Evolutionary conservation across 1,140 invertebrate species (phyloP).

Genomic region (Calosoma granatense): DNA sequence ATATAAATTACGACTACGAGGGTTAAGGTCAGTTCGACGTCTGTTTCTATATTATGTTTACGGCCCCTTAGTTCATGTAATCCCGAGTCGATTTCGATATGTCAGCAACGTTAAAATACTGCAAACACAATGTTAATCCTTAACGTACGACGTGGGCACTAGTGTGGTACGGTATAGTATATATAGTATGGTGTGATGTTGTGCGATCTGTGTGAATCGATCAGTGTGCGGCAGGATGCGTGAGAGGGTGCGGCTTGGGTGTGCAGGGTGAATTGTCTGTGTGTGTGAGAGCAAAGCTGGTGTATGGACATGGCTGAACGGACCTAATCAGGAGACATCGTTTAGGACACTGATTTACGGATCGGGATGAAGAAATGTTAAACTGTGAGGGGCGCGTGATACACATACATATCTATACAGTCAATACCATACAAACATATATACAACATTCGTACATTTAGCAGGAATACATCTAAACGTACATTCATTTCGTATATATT

Average conservation of each 20-base stretch:
- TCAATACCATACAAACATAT: not conserved
- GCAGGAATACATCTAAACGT: not conserved
- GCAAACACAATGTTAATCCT: conserved; percentile 7
- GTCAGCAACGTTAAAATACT: conserved; percentile 1
- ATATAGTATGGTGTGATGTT: too few relatives aligned
- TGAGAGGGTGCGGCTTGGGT: not conserved
- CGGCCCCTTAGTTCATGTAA: not conserved
- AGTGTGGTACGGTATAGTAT: too few relatives aligned
- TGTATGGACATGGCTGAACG: not conserved
- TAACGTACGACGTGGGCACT: not conserved
- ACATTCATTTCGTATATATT: not conserved
- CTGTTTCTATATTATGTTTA: not conserved
- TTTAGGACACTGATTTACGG: not conserved
- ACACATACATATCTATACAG: not conserved
- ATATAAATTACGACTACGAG: not conserved
- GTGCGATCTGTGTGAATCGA: too few relatives aligned
- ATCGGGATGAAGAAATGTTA: not conserved
- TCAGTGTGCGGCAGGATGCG: not conserved
- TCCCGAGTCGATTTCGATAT: conserved; percentile 2
- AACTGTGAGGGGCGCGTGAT: too few relatives aligned
- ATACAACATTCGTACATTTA: not conserved
- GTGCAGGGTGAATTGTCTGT: not conserved
- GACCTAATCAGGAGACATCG: not conserved
- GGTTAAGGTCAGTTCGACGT: not conserved
- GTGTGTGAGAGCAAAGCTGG: not conserved